Conservation (phyloP, 2,888 invertebrate species). For the Aelia acuminata region DNA sequence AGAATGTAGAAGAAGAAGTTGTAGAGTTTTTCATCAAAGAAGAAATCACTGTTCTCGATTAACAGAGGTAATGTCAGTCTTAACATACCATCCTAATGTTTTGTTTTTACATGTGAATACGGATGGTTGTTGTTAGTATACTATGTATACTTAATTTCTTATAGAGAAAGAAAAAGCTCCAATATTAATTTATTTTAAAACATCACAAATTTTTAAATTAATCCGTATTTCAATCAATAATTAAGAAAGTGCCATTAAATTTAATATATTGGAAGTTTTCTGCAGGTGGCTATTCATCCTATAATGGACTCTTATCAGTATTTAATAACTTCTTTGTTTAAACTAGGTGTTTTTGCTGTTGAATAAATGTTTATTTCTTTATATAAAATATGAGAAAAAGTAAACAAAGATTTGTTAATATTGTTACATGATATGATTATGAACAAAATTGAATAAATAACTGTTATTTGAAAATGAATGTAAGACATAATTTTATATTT, state of each 20-base stretch:
- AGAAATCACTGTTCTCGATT: conserved; percentile 87
- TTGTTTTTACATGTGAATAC: not conserved
- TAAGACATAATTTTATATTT: not conserved
- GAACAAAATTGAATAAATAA: not conserved
- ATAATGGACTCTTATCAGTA: not conserved
- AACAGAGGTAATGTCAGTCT: conserved; percentile 68
- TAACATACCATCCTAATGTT: not conserved
- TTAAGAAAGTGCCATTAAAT: no score
- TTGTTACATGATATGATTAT: not conserved
- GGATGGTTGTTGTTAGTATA: no score
- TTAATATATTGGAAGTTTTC: no score
- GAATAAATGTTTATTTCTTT: not conserved
- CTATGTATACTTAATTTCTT: no score
- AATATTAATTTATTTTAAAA: not conserved
- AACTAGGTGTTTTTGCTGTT: not conserved
- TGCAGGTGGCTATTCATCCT: not conserved
- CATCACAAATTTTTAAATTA: not conserved
- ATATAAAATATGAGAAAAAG: not conserved
- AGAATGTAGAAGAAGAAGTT: conserved; percentile 93
- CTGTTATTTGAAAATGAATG: not conserved
- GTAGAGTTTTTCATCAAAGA: conserved; percentile 99
- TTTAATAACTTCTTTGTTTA: not conserved
- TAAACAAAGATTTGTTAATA: not conserved
- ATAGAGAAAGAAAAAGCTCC: not conserved
- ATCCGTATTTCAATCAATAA: not conserved